Percentiles rank a stretch among this genome's conserved stretches.
Conservation (phyloP, 2,888 invertebrate genomes). For the Drosophila lacicola region DNA sequence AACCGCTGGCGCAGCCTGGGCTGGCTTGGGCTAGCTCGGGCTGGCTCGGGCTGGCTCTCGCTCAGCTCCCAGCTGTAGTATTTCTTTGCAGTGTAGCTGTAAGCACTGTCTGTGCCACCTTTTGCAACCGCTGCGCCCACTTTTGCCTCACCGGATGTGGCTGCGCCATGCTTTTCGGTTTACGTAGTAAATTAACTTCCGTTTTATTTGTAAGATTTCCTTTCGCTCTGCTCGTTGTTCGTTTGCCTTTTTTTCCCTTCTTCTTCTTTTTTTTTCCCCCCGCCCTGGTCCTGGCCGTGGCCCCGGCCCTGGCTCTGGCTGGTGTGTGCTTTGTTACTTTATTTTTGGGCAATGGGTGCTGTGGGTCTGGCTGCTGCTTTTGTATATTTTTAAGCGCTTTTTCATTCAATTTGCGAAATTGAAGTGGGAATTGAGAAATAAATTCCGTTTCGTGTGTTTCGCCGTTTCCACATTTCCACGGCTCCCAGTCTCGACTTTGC, state of each 20-base stretch:
- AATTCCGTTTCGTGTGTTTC: slow-evolving; percentile 77
- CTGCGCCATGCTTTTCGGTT: slow-evolving; percentile 81
- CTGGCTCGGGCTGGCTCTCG: slow-evolving; percentile 4
- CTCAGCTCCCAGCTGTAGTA: slow-evolving; percentile 50
- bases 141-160: slow-evolving; percentile 68
- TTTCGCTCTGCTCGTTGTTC: slow-evolving; percentile 71
- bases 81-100: slow-evolving; percentile 59
- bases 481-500: slow-evolving; percentile 53
- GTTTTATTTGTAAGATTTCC: slow-evolving; percentile 82
- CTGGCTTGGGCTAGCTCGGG: not conserved
- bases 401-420: slow-evolving; percentile 84
- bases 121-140: not conserved
- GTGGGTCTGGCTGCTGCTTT: slow-evolving; percentile 59
- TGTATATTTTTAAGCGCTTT: slow-evolving; percentile 83
- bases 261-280: slow-evolving; percentile 26
- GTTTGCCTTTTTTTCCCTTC: slow-evolving; percentile 42
- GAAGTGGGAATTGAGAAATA: slow-evolving; percentile 84
- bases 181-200: slow-evolving; percentile 84
- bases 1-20: slow-evolving; percentile 43
- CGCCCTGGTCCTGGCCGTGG: slow-evolving; percentile 43
- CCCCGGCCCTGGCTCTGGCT: slow-evolving; percentile 16
- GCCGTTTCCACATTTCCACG: slow-evolving; percentile 9
- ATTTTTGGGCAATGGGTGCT: slow-evolving; percentile 60
- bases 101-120: slow-evolving; percentile 12
- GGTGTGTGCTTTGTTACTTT: slow-evolving; percentile 66